These are phyloP conservation scores for Sakesphorus luctuosus DNA, from an alignment of 2,113 vertebrate genomes.

Conservation along the genomic window DNA sequence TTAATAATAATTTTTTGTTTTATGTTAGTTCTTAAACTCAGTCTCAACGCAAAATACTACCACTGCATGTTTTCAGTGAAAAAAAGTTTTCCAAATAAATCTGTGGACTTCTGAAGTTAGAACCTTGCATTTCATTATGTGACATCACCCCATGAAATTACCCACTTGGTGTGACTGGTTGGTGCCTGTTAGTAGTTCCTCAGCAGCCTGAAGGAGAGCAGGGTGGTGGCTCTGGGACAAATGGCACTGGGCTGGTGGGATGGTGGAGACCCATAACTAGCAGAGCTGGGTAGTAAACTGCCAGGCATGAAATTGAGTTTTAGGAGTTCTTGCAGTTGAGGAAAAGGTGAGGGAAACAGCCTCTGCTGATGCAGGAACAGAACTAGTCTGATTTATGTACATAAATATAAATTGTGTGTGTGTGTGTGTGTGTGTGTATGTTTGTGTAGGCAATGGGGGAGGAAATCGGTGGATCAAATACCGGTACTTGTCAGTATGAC, in stretches of 20 bases:
- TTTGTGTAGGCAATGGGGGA: neutral
- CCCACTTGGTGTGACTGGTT: neutral
- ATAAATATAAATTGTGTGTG: neutral
- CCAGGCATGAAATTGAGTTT: neutral
- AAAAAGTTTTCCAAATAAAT: conserved; percentile 24
- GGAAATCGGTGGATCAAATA: neutral
- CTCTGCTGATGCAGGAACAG: neutral
- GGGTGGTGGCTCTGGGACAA: neutral
- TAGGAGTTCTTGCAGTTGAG: neutral
- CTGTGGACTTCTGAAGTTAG: neutral
- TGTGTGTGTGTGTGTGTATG: too few relatives aligned
- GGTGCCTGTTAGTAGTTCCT: neutral
- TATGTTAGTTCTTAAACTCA: neutral
- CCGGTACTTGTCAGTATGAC: neutral
- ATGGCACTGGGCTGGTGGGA: neutral
- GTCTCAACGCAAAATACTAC: conserved; percentile 32
- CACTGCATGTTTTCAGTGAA: neutral
- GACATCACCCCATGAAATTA: neutral
- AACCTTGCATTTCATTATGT: neutral
- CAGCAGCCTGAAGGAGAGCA: neutral
- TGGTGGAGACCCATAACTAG: neutral
- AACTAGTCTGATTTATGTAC: neutral
- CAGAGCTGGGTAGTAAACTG: neutral
- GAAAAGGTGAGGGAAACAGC: neutral
- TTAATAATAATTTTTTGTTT: conserved; percentile 11